Percentiles rank a stretch among this genome's conserved stretches.
Conservation (phyloP, 2,113 vertebrate species). For the Scophthalmus maximus region DNA sequence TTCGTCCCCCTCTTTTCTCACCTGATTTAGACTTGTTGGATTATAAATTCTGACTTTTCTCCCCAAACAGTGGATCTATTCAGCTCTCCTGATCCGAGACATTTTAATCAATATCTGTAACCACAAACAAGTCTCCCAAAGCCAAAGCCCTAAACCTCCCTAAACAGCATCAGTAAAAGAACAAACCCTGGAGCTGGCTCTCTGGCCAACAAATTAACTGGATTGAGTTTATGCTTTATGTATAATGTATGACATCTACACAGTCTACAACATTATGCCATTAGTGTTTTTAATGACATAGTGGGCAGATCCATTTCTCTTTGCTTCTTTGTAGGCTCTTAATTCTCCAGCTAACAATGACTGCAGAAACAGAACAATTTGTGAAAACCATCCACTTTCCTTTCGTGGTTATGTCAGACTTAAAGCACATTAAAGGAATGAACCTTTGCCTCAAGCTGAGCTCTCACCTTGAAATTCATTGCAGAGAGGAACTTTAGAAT, state of each 20-base stretch:
- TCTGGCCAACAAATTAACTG: conserved; percentile 20
- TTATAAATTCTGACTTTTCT: conserved; percentile 21
- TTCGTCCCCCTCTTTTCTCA: conserved; percentile 27
- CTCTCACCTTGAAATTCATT: conserved; percentile 48
- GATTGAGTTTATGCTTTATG: background rate
- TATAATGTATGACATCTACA: background rate
- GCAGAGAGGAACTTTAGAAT: conserved; percentile 24
- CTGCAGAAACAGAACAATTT: conserved; percentile 17
- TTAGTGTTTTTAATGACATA: background rate
- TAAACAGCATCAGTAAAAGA: conserved; percentile 41
- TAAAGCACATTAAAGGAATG: conserved; percentile 32
- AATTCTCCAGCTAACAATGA: conserved; percentile 32
- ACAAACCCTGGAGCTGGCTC: conserved; percentile 44
- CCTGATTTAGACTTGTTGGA: conserved; percentile 10
- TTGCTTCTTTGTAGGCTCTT: background rate
- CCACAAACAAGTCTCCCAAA: conserved; percentile 35
- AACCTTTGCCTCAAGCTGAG: conserved; percentile 39
- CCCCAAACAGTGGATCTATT: conserved; percentile 32
- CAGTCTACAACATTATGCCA: too few relatives aligned
- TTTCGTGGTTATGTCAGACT: conserved; percentile 13
- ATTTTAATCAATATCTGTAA: conserved; percentile 50
- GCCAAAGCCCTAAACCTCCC: conserved; percentile 32
- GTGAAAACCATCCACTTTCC: background rate
- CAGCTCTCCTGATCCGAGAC: conserved; percentile 32
- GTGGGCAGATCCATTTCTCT: background rate